phyloP scores from a whole-genome alignment of 2,113 vertebrate genomes.

The Vimba vimba region DNA sequence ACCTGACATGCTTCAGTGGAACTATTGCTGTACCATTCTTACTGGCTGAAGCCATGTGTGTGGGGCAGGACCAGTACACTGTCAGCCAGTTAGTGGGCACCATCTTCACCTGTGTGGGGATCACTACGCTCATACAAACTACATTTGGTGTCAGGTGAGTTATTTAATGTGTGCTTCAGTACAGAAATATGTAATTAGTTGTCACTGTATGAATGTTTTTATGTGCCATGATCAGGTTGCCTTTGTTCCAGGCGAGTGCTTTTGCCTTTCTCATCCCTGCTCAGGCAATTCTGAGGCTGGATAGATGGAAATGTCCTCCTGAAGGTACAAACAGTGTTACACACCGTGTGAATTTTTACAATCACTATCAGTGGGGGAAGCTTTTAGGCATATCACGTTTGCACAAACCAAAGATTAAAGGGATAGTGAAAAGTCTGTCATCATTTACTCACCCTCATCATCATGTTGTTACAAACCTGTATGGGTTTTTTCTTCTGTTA shows the following conservation, averaged over 20 bases:
- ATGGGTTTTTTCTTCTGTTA: too few species aligned
- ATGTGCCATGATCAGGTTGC: conserved; percentile 74
- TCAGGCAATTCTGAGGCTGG: conserved; percentile 84
- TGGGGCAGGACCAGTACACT: conserved; percentile 88
- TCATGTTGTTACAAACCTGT: too few species aligned
- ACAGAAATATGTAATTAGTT: neutral
- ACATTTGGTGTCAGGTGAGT: conserved; percentile 89
- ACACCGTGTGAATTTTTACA: too few species aligned
- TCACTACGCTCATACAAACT: conserved; percentile 96
- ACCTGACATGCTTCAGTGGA: conserved; percentile 96
- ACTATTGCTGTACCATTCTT: conserved; percentile 95
- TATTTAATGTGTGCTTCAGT: neutral
- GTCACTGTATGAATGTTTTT: neutral
- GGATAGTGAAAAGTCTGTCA: too few species aligned
- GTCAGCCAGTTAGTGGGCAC: conserved; percentile 95
- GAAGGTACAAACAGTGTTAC: conserved; percentile 72
- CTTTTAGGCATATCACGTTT: neutral
- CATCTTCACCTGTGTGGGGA: conserved; percentile 93
- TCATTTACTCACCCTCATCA: too few species aligned
- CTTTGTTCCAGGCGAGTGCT: conserved; percentile 88
- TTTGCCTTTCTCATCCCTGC: conserved; percentile 87
- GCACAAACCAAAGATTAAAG: neutral
- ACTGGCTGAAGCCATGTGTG: conserved; percentile 91
- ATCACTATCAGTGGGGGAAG: too few species aligned
- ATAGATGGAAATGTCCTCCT: conserved; percentile 85